phyloP scores from a whole-genome alignment of 2,797 vertebrate species.

The Macrochelys suwanniensis region DNA sequence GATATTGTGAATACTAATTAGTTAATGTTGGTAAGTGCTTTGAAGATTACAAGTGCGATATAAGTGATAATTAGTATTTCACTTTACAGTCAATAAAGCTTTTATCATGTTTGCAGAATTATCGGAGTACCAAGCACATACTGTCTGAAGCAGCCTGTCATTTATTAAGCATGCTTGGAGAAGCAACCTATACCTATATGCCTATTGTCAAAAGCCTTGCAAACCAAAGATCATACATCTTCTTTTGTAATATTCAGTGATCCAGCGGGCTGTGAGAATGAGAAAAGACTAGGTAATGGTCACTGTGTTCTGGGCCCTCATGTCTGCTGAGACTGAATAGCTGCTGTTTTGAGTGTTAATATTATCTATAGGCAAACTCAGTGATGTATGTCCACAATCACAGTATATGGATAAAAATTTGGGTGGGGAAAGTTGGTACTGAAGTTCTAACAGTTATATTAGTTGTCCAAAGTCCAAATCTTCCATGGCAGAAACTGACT shows the following conservation, averaged over 20 bases:
- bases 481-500: not conserved
- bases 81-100: constrained; percentile 75
- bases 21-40: constrained; percentile 78
- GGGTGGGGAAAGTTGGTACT: not conserved
- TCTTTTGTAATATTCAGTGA: not conserved
- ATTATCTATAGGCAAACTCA: not conserved
- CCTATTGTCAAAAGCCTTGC: constrained; percentile 2
- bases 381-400: not conserved
- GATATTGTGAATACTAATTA: constrained; percentile 77
- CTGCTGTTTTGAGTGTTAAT: not conserved
- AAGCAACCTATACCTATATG: not conserved
- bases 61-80: constrained; percentile 79
- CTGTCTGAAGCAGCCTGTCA: constrained; percentile 60
- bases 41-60: constrained; percentile 78
- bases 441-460: not conserved
- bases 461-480: not conserved
- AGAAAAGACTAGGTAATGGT: not conserved
- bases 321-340: accelerated
- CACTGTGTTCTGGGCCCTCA: not conserved
- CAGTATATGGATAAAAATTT: not conserved
- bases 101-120: constrained; percentile 71
- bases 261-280: not conserved
- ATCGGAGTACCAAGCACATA: constrained; percentile 68
- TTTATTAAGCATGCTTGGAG: constrained; percentile 34
- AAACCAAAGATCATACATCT: accelerated